phyloP scores from a whole-genome alignment of 1,140 invertebrate genomes.

The Drosophila nebulosa region DNA sequence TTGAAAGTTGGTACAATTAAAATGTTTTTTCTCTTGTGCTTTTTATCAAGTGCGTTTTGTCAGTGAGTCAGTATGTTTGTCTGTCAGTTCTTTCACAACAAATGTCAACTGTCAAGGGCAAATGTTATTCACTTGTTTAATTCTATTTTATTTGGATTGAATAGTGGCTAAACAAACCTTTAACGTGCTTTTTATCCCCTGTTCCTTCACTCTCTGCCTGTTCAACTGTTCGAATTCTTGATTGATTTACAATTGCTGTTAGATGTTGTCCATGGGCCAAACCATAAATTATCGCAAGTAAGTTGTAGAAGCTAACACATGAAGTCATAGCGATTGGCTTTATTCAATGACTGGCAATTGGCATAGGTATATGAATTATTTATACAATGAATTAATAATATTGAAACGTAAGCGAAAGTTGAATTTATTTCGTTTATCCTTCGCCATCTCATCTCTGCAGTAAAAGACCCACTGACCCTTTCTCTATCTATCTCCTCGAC shows the following conservation, averaged over 20 bases:
- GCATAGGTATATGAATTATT: not conserved
- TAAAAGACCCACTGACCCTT: not conserved
- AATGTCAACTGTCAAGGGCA: constrained; percentile 63
- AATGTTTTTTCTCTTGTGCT: constrained; percentile 39
- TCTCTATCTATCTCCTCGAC: not conserved
- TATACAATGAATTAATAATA: constrained; percentile 1
- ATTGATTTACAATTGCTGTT: constrained; percentile 65
- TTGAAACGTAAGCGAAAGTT: not conserved
- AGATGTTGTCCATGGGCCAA: not conserved
- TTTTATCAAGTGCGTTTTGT: constrained; percentile 12
- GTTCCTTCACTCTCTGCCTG: not conserved
- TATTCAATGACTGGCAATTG: not conserved
- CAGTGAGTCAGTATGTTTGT: too few species aligned
- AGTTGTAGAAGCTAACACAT: constrained; percentile 1
- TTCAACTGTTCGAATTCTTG: constrained; percentile 44
- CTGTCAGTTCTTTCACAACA: constrained; percentile 5
- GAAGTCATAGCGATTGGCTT: constrained; percentile 12
- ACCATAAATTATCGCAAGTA: constrained; percentile 45
- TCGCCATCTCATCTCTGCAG: not conserved
- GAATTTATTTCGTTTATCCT: not conserved
- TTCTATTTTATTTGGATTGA: constrained; percentile 24
- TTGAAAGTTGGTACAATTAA: constrained; percentile 60
- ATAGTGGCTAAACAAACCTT: constrained; percentile 2
- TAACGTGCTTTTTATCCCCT: not conserved
- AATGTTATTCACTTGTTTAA: constrained; percentile 13